Evolutionary conservation across 2,797 vertebrate genomes (phyloP).

Genomic region (Aeoliscus strigatus): DNA sequence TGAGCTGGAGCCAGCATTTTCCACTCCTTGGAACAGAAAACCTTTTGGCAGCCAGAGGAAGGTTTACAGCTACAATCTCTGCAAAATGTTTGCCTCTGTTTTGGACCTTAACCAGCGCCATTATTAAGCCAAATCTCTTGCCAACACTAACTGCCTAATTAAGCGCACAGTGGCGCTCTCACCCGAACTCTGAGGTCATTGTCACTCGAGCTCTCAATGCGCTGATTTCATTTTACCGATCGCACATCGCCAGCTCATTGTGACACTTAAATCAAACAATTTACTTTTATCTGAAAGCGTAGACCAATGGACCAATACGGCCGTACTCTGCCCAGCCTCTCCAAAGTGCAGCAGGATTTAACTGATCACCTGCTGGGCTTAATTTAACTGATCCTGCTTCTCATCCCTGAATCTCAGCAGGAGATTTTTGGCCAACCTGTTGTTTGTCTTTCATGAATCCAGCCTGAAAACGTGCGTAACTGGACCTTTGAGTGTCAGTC

Average conservation of each 20-base stretch:
- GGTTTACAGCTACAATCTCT: slow-evolving; percentile 55
- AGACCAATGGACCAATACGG: too few relatives aligned
- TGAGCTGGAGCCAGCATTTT: slow-evolving; percentile 26
- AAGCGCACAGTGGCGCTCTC: slow-evolving; percentile 55
- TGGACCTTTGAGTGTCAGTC: slow-evolving; percentile 37
- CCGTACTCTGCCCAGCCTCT: too few relatives aligned
- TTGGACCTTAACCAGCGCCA: slow-evolving; percentile 59
- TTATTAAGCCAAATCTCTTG: slow-evolving; percentile 57
- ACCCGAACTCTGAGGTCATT: slow-evolving; percentile 64
- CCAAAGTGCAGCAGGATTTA: too few relatives aligned
- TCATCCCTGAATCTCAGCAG: slow-evolving; percentile 22
- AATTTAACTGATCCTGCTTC: slow-evolving; percentile 1
- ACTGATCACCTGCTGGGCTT: slow-evolving; percentile 20
- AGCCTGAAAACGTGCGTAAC: slow-evolving; percentile 30
- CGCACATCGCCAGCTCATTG: slow-evolving; percentile 51
- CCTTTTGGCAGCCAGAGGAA: slow-evolving; percentile 42
- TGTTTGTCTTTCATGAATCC: slow-evolving; percentile 28
- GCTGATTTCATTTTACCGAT: slow-evolving; percentile 58
- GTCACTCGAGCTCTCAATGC: slow-evolving; percentile 53
- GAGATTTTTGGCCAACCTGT: slow-evolving; percentile 10
- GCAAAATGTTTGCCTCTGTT: slow-evolving; percentile 55
- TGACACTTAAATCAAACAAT: slow-evolving; percentile 46
- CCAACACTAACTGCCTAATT: slow-evolving; percentile 65
- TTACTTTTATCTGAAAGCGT: slow-evolving; percentile 42
- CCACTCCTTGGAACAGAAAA: slow-evolving; percentile 34